Evolutionary conservation across 2,113 vertebrate species (phyloP).

Genomic region (Indri indri): DNA sequence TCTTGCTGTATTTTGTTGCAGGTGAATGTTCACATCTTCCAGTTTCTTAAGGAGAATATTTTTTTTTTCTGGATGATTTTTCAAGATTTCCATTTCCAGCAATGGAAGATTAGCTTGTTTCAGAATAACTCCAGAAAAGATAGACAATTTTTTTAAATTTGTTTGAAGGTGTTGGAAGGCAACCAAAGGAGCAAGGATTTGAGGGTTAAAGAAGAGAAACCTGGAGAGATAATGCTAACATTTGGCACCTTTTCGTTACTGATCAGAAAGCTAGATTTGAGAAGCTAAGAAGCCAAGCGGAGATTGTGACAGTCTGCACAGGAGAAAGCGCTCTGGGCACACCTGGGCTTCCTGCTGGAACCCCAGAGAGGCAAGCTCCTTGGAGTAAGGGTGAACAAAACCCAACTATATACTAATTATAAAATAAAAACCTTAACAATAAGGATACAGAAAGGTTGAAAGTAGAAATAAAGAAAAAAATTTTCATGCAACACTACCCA

Average conservation of each 20-base stretch:
- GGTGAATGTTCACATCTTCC: not conserved
- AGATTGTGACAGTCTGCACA: not conserved
- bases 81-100: not conserved
- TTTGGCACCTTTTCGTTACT: not conserved
- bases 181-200: not conserved
- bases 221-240: not conserved
- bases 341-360: fast-evolving
- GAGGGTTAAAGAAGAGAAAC: not conserved
- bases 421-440: not conserved
- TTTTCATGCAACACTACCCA: not conserved
- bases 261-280: not conserved
- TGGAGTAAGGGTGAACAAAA: not conserved
- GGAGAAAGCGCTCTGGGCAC: not conserved
- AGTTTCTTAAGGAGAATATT: not conserved
- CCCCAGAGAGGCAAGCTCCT: not conserved
- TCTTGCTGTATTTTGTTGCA: not conserved
- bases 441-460: not conserved
- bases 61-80: not conserved
- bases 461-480: not conserved
- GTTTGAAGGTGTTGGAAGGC: not conserved
- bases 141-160: not conserved
- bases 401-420: not conserved
- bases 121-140: not conserved
- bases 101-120: not conserved
- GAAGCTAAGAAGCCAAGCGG: not conserved